phyloP scores from a whole-genome alignment of 2,797 vertebrate genomes.

The Gorsachius magnificus region DNA sequence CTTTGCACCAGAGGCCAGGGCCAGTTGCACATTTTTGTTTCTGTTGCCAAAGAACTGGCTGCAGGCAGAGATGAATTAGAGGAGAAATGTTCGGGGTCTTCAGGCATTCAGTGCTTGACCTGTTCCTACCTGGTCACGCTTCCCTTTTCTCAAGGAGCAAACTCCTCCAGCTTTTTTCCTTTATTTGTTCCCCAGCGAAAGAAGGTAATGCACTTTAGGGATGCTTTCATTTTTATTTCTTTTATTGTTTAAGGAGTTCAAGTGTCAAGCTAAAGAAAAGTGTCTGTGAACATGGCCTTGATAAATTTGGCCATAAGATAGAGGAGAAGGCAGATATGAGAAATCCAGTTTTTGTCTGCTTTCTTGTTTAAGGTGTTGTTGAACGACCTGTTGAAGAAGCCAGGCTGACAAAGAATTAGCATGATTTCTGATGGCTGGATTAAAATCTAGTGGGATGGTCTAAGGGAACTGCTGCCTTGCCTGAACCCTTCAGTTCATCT shows the following conservation, averaged over 20 bases:
- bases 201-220: not conserved
- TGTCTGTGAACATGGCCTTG: not conserved
- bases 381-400: not conserved
- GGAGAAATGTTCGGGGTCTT: not conserved
- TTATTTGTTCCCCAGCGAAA: not conserved
- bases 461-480: not conserved
- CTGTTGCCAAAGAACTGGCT: not conserved
- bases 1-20: slow-evolving; percentile 33
- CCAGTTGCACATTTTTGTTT: not conserved
- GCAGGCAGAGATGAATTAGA: not conserved
- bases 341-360: not conserved
- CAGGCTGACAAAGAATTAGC: not conserved
- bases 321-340: not conserved
- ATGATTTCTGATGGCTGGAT: not conserved
- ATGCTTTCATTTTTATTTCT: not conserved
- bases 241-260: not conserved
- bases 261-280: not conserved
- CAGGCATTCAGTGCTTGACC: not conserved
- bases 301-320: not conserved
- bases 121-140: not conserved
- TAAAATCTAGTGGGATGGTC: not conserved
- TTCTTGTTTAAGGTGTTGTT: not conserved
- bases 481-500: not conserved
- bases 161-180: not conserved
- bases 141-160: not conserved